Evolutionary conservation across 2,113 vertebrate genomes (phyloP), one percentile per base, ranked within the genome.

Genomic region (Dromas ardeola): DNA sequence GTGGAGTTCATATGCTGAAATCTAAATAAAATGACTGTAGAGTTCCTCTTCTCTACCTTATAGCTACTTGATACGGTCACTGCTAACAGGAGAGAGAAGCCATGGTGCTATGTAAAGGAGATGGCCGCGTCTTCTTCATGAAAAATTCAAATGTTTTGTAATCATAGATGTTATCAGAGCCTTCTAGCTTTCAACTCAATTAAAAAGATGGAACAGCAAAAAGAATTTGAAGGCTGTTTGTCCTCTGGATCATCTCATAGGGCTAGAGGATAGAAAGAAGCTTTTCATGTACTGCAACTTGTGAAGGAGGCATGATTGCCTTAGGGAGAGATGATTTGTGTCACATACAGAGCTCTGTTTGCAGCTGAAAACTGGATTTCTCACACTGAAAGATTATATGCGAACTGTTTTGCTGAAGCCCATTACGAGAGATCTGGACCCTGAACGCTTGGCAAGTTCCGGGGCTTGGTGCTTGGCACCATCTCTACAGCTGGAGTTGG

Each of bases 141-240:
- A 94, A 94, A 92, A 73, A 92, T 62, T 49, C 91, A 96, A 81
- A 63, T 67, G 36, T 63, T 93, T 86, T 96, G 34, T 69, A 86
- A 88, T 91, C 5, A 6, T 26, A 91, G 88, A 81, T 77, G 52
- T 91, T 95, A 77, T 61, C 88, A 79, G 78, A 93, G 42, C 53
- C 78, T 95, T 95, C 86, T 95, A 81, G 83, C 74, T 97, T 98
- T 95, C 76, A 95, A 86, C 56, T 94, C 83, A 90, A 76, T 97
- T 97, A 92, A 93, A 97, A 95, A 95, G 66, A 86, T 84, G 85
- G n/a, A 96, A 90, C 63, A 89, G 56, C 86, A 87, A 36, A 87
- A 84, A 89, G 65, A 43, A 65, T 95, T 77, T 66, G 65, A 94
- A 62, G 67, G 40, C 81, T 72, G 0, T 52, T 93, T 77, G 40